phyloP scores from a whole-genome alignment of 2,888 invertebrate species.

The Neuroscelio doddi region DNA sequence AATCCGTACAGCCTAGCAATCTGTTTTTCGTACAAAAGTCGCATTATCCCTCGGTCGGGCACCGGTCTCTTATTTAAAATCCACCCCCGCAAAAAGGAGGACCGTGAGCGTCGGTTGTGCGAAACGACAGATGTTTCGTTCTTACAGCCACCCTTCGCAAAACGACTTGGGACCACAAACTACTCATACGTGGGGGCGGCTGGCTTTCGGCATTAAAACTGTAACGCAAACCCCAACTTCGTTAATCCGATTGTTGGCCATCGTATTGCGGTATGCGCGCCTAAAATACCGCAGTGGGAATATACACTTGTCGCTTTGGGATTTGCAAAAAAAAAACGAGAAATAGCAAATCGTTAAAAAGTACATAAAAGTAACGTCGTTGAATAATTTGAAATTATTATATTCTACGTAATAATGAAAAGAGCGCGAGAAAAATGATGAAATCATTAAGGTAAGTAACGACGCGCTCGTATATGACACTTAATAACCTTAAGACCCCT shows the following conservation, averaged over 20 bases:
- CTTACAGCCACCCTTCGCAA: constrained; percentile 7
- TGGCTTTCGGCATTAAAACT: constrained; percentile 3
- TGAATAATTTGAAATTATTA: too few relatives aligned
- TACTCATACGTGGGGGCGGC: too few relatives aligned
- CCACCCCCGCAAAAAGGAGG: constrained; percentile 16
- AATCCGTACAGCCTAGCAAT: not conserved
- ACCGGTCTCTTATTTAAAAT: constrained; percentile 9
- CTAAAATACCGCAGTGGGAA: constrained; percentile 43
- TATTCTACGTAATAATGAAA: too few relatives aligned
- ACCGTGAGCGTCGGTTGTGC: too few relatives aligned
- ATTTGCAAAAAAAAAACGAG: not conserved
- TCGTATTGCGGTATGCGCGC: constrained; percentile 23
- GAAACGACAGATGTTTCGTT: constrained; percentile 58
- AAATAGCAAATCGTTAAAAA: not conserved
- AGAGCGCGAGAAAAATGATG: too few relatives aligned
- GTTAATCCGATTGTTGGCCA: constrained; percentile 65
- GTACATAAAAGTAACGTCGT: too few relatives aligned
- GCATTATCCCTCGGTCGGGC: not conserved
- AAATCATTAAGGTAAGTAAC: too few relatives aligned
- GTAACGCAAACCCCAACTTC: constrained; percentile 52
- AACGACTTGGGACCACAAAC: constrained; percentile 15
- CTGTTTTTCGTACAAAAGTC: not conserved
- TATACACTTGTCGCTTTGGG: constrained; percentile 37
- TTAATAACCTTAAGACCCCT: too few relatives aligned
- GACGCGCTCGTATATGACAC: too few relatives aligned